Percentiles rank a stretch among this genome's conserved stretches.
phyloP scores from a whole-genome alignment of 1,140 invertebrate species.

The Oreohelix idahoensis region DNA sequence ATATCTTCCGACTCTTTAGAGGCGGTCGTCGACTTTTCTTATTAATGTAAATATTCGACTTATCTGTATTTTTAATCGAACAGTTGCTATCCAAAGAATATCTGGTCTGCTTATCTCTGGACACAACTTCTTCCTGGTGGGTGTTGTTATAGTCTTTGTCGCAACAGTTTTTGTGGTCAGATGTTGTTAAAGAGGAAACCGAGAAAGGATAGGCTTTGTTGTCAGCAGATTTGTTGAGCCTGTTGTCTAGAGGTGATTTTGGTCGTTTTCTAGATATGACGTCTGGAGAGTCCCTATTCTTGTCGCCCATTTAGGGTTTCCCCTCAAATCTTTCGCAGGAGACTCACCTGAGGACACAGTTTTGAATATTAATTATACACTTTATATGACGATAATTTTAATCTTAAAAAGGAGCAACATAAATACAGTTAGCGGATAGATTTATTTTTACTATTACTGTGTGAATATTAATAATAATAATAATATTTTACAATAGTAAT shows the following conservation, averaged over 20 bases:
- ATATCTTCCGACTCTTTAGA: background rate
- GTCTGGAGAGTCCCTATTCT: too few species aligned
- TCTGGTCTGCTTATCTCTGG: background rate
- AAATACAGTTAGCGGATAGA: too few species aligned
- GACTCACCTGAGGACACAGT: too few species aligned
- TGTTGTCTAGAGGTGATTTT: background rate
- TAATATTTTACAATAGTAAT: too few species aligned
- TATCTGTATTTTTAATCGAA: background rate
- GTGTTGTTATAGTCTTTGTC: background rate
- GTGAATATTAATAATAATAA: too few species aligned
- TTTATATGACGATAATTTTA: too few species aligned
- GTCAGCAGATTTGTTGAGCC: background rate
- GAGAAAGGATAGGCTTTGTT: background rate
- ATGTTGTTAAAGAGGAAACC: background rate
- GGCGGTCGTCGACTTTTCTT: background rate
- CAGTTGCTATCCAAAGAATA: background rate
- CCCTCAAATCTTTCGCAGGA: too few species aligned
- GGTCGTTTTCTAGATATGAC: background rate
- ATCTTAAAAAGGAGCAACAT: too few species aligned
- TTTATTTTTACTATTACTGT: too few species aligned
- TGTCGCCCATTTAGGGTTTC: constrained; percentile 18
- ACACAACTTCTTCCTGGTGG: background rate
- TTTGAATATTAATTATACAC: too few species aligned
- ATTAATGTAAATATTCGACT: background rate
- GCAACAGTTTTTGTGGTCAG: background rate